Conservation (phyloP, 2,113 vertebrate species). For the Nicator chloris region DNA sequence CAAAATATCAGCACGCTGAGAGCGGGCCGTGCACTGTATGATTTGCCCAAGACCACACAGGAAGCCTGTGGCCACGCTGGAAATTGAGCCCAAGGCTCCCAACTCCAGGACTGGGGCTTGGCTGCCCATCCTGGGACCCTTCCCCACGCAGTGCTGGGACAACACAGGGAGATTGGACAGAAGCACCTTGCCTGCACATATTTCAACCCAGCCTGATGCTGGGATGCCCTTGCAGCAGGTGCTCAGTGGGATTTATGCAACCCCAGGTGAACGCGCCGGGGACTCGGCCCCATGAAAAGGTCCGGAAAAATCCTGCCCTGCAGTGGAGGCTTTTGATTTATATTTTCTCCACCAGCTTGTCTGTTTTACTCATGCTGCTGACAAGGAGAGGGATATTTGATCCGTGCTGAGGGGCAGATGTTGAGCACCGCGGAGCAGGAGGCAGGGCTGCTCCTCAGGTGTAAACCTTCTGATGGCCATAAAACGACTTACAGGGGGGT, state of each 20-base stretch:
- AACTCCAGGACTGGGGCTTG: background rate
- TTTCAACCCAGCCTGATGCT: background rate
- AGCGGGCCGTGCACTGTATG: background rate
- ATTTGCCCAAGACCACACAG: constrained; percentile 64
- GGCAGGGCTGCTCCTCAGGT: constrained; percentile 59
- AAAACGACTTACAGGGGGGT: background rate
- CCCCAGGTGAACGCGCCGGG: accelerated
- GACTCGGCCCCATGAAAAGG: background rate
- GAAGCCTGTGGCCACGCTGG: constrained; percentile 43
- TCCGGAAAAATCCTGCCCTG: background rate
- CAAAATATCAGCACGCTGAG: constrained; percentile 44
- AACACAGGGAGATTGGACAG: background rate
- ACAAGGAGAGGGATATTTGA: constrained; percentile 66
- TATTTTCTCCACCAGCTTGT: constrained; percentile 47
- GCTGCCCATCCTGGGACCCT: background rate
- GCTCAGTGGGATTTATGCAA: background rate
- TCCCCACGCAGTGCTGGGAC: accelerated
- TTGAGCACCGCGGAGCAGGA: constrained; percentile 18
- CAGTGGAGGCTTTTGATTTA: constrained; percentile 58
- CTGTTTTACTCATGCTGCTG: constrained; percentile 64
- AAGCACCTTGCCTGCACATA: background rate
- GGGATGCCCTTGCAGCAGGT: constrained; percentile 13
- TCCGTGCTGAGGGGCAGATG: constrained; percentile 61
- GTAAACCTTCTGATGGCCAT: constrained; percentile 52
- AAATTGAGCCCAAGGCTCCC: background rate